phyloP scores from a whole-genome alignment of 2,888 invertebrate species.

The Saturnia pavonia region DNA sequence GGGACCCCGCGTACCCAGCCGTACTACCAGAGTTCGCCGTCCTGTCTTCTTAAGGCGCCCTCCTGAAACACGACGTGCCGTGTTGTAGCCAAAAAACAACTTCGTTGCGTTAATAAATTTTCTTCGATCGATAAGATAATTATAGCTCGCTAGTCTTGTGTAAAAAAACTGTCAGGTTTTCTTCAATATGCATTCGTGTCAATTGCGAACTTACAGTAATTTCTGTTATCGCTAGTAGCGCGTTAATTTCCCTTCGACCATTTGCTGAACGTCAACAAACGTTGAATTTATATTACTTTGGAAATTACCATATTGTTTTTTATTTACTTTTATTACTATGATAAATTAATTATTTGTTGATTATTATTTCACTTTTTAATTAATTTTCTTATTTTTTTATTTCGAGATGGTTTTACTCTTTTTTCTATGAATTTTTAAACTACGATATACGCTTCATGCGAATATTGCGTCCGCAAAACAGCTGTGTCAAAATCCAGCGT shows the following conservation, averaged over 20 bases:
- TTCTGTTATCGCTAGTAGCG: constrained; percentile 62
- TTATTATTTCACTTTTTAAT: neutral
- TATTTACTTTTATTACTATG: constrained; percentile 17
- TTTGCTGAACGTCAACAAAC: constrained; percentile 64
- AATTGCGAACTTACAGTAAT: constrained; percentile 46
- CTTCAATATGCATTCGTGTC: constrained; percentile 50
- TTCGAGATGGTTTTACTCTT: neutral
- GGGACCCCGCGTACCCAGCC: constrained; percentile 80
- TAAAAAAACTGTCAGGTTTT: constrained; percentile 30
- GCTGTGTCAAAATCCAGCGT: constrained; percentile 60
- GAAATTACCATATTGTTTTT: constrained; percentile 32
- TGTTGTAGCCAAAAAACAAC: constrained; percentile 53
- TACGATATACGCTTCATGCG: constrained; percentile 57
- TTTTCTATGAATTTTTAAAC: constrained; percentile 13
- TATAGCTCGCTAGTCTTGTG: constrained; percentile 22
- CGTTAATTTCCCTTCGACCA: constrained; percentile 60
- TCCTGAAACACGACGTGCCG: constrained; percentile 73
- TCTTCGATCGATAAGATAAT: constrained; percentile 26
- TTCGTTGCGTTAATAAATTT: constrained; percentile 29
- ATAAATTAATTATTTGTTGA: neutral
- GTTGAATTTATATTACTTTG: constrained; percentile 60
- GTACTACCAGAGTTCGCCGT: constrained; percentile 85
- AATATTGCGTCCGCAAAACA: constrained; percentile 55
- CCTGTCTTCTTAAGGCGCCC: constrained; percentile 88
- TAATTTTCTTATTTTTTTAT: neutral